Evolutionary conservation across 2,113 vertebrate genomes (phyloP), one percentile per base, ranked within the genome.

Genomic region (Rhinogobius similis): DNA sequence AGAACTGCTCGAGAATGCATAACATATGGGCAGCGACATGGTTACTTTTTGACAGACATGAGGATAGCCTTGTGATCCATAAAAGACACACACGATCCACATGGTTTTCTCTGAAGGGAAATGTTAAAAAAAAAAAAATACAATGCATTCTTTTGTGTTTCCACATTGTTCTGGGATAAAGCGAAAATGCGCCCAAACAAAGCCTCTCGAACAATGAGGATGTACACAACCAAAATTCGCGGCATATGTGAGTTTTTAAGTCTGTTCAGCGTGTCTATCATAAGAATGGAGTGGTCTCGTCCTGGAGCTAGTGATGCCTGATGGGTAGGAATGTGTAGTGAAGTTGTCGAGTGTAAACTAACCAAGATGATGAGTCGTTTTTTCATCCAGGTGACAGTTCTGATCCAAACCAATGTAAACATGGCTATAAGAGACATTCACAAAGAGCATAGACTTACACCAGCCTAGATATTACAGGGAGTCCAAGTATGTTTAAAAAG

Each of bases 161-260:
- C 79, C 68, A 76, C 88, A 90, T 92, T 91, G 90, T 92, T 90
- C 44, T 24, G 76, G 82, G 85, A 89, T 85, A 55, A 84, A 88
- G 73, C 65, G 62, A 52, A 79, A 86, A 87, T 67, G 68, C 18
- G 56, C 88, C 76, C 63, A 87, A 87, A 90, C 79, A 81, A 88
- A 88, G 74, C 63, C 67, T 13, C 12, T 70, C 69, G 77, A 86
- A 91, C 86, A 88, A 87, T 87, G 77, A 77, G 63, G 70, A 72
- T 64, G 72, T 76, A 86, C 77, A 86, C 86, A 61, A 58, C 1
- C 29, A 29, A 79, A 76, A 70, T 75, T 65, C 56, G 20, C 52
- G 46, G 71, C 86, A 83, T 83, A 82, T 75, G 74, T 58, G 48
- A 71, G 66, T 73, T 79, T 86, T 77, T 7, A 79, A 74, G 74